phyloP scores from a whole-genome alignment of 2,888 invertebrate species.

The Sinodicranocentrus sp. region DNA sequence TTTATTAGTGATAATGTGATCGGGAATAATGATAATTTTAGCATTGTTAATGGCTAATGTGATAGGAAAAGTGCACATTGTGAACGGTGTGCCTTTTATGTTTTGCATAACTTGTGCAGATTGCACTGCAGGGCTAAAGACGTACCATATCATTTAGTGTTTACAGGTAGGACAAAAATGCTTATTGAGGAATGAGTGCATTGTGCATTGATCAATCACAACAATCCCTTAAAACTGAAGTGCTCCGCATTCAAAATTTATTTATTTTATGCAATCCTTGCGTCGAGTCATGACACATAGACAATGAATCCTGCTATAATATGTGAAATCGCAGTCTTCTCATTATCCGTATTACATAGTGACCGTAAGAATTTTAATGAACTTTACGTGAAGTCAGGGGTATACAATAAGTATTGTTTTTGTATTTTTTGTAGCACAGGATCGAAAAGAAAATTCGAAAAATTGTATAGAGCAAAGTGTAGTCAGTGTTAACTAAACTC shows the following conservation, averaged over 20 bases:
- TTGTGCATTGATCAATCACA: background rate
- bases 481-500: conserved; percentile 2
- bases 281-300: too few relatives aligned
- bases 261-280: too few relatives aligned
- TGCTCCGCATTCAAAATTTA: too few relatives aligned
- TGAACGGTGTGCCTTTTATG: background rate
- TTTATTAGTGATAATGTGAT: conserved; percentile 44
- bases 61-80: background rate
- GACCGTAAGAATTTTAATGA: conserved; percentile 5
- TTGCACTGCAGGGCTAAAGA: background rate
- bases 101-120: background rate
- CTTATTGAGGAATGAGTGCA: background rate
- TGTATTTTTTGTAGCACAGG: too few relatives aligned
- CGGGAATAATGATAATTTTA: conserved; percentile 35
- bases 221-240: too few relatives aligned
- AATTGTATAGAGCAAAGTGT: background rate
- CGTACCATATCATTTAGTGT: background rate
- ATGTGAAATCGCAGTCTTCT: too few relatives aligned
- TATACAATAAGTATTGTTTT: background rate
- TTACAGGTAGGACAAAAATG: background rate
- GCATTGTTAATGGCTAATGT: conserved; percentile 3
- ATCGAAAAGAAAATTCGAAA: too few relatives aligned
- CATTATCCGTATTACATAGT: too few relatives aligned
- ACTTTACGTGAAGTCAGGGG: background rate
- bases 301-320: too few relatives aligned